Evolutionary conservation across 2,113 vertebrate genomes (phyloP), one percentile per base, ranked within the genome.

Genomic region (Micromys minutus): DNA sequence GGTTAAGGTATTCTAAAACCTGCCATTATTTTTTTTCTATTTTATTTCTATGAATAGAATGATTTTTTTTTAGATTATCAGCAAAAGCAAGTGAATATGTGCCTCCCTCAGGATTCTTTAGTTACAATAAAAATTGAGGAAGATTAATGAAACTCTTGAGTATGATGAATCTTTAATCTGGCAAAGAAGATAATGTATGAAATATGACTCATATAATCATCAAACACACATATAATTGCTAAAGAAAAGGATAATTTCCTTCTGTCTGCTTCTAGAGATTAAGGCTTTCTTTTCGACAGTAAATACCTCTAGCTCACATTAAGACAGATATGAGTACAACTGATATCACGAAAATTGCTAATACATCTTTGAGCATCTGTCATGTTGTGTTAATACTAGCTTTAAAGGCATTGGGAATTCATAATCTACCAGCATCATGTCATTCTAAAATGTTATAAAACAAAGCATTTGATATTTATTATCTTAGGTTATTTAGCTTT

Each of bases 61-160:
- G 34, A 47, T 26, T 36, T n/a, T n/a, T 61, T 94, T 47, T 96
- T 85, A 94, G 59, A 2, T 94, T 74, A 74, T 91, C 4, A 81
- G 17, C 36, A 96, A 92, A 95, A 50, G 29, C 42, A 84, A 67
- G 11, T 36, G 36, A 90, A 50, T 89, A 90, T 94, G 31, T 19
- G 26, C 72, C 36, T 94, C 47, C 22, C 81, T 90, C 94, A 79
- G 45, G 88, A 89, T 94, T 92, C 47, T 79, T 13, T 6, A 81
- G 39, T 81, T 89, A 72, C 71, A 3, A 29, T 92, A 57, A 88
- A 95, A 83, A 86, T 95, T 95, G 61, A 93, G 13, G 47, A 15
- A 87, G 31, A 95, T 97, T 95, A 97, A 94, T 77, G 77, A 90
- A 93, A 90, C 45, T 69, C 29, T 94, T 45, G 84, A 96, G 81